Base-by-base conservation (phyloP, 1,140 invertebrate genomes). In the Drosophila asahinai region DNA sequence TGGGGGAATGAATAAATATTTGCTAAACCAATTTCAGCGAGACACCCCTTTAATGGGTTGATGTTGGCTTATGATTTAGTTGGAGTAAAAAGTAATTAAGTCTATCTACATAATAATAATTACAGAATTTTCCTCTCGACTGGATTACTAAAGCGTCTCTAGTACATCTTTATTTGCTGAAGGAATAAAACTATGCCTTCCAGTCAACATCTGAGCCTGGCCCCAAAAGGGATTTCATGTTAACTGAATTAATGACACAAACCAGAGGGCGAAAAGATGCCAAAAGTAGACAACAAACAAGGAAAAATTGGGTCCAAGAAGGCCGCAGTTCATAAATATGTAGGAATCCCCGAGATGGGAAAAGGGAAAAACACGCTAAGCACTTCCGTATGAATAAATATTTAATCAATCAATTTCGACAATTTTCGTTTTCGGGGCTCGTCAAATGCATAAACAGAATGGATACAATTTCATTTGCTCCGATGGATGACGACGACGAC, bases 401-500 rank as follows among this genome's bases (percentile, higher is more conserved):
- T 87, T 87, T 89, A 89, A 87, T 87, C 84, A 89, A 87, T 87
- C 84, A 87, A 89, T 84, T 87, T 89, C 65, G 68, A 72, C 83
- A 77, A 87, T 86, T 86, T 65, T 76, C 61, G 47, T 54, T 59
- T 76, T 76, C 62, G 25, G 43, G 61, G 84, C 81, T 84, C 77
- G 68, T 89, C 81, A 84, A 75, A 87, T 80, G 45, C 77, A 62
- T 52, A 89, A 73, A 71, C 81, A 61, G 66, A 70, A 66, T 71
- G 64, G 80, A 83, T 71, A 86, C 62, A 75, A 65, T 82, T 74
- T 82, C 55, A 83, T 52, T 63, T 77, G 43, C 70, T 27, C 33
- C 52, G 38, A 38, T 55, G 47, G 81, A 61, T 66, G 48, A 76
- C 55, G 43, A 80, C 72, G 43, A 63, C 62, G 19, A 19, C 19